Base-by-base conservation (phyloP, 2,797 vertebrate species). In the Premnoplex brunnescens region DNA sequence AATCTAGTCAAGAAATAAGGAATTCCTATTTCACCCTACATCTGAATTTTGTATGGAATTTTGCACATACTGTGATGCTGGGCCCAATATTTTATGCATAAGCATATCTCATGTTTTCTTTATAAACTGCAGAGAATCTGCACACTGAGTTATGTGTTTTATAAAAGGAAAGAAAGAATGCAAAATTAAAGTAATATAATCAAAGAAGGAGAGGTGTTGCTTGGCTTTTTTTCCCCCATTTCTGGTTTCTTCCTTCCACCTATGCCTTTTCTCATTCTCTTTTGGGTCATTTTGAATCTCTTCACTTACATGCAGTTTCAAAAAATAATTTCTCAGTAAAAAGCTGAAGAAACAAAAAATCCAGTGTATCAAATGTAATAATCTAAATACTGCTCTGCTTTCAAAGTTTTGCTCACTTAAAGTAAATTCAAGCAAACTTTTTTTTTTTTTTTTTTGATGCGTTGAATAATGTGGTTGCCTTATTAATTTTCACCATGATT, bases 41-140 rank as follows among this genome's bases (percentile, higher is more conserved):
- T 89, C 85, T 96, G 93, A 95, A 96, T 94, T 92, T 94, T 95
- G 79, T 94, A 95, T 91, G 82, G 88, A 95, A 95, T 95, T 95
- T 94, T 96, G 69, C 82, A 92, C 89, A 91, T 94, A 85, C 85
- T 93, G 87, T 86, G 82, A 92, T 86, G 80, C 69, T 88, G 76
- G 89, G 66, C 76, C 55, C 87, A 91, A 93, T 96, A 95, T 95
- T 96, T 95, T 95, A 94, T 95, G 92, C 95, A 96, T 95, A 89
- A 95, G 59, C 71, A 72, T 95, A 94, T 93, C 91, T 95, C 92
- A 97, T 95, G 91, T 96, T 97, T 97, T 96, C 91, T 97, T 96
- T 96, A 97, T 95, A 95, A 93, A 95, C 92, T 94, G 72, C 81
- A 72, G 87, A 89, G 86, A 85, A 92, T 94, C 83, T 85, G 76